Conservation (phyloP, 2,888 invertebrate species). For the Agapostemon virescens region DNA sequence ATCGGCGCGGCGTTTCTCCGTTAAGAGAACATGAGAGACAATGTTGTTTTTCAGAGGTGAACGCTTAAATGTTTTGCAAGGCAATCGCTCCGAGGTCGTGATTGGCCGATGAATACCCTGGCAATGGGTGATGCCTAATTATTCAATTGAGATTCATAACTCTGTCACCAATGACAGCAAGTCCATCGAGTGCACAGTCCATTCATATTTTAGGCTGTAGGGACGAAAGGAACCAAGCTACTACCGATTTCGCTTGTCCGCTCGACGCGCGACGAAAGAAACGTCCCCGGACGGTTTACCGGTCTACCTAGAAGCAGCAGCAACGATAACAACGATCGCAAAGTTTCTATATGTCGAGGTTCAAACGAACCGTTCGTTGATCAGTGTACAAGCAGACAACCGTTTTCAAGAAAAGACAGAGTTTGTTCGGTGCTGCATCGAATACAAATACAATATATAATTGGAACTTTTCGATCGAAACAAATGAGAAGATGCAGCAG, state of each 20-base stretch:
- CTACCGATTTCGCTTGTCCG: conserved; percentile 21
- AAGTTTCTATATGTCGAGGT: not conserved
- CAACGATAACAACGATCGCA: not conserved
- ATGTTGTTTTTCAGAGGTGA: conserved; percentile 66
- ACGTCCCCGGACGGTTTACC: conserved; percentile 14
- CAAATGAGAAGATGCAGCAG: conserved; percentile 69
- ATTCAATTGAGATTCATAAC: conserved; percentile 80
- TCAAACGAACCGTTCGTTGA: not conserved
- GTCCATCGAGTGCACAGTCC: conserved; percentile 69
- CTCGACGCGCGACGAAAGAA: conserved; percentile 20
- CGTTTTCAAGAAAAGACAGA: not conserved
- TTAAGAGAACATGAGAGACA: conserved; percentile 16
- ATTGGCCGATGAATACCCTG: conserved; percentile 73
- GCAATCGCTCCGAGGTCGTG: conserved; percentile 65
- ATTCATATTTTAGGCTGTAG: conserved; percentile 77
- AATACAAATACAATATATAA: too few relatives aligned
- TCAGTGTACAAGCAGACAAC: not conserved
- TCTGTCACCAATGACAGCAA: conserved; percentile 73
- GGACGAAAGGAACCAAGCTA: conserved; percentile 63
- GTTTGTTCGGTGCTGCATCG: conserved; percentile 1
- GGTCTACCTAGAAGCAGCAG: not conserved
- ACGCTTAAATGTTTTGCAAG: conserved; percentile 71
- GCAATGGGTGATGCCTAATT: conserved; percentile 78
- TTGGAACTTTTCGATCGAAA: conserved; percentile 2
- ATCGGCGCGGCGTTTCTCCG: conserved; percentile 36